Base-by-base conservation (phyloP, 92 coral and sea anemone genomes). In the Epizoanthus illoricatus region DNA sequence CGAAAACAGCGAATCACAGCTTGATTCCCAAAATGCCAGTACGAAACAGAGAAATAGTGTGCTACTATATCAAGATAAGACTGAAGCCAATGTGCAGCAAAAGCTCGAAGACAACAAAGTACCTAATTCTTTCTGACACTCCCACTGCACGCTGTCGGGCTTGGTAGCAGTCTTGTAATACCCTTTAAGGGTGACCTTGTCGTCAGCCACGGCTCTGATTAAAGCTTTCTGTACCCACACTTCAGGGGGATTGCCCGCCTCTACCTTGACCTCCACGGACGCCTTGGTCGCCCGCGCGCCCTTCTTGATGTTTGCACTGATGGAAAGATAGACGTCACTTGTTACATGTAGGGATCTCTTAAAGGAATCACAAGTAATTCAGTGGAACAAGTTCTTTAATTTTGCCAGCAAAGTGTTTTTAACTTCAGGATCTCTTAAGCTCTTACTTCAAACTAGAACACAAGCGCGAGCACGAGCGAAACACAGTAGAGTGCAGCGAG, bases 111-210 rank as follows among this genome's bases (percentile, higher is more conserved):
- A 45, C n/a, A 23, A 24, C 58, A 42, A 3, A 24, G 0, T 47
- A 89, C 92, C 88, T 69, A 58, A 36, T 60, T 81, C 84, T 79
- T 69, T 60, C 64, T 87, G 79, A 18, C 84, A 75, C 21, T 67
- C 76, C 92, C 92, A 89, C 52, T 21, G 72, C 65, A 85, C 87
- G 33, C 84, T 87, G 24, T 85, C 66, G 3, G 92, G 92, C 54
- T 47, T 33, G 9, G 54, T 55, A 41, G 63, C 66, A 13, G 86
- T 81, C 65, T 24, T 81, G 75, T 85, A 89, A 59, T 57, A 74
- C 69, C 89, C 92, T 20, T 85, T 74, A 20, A 89, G 79, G 9
- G 18, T 16, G 17, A 81, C 80, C 21, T 83, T 81, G 10, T 76
- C 43, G 13, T 67, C 79, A 12, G 92, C 78, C 17, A 73, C 75